Conservation (phyloP, 2,113 vertebrate genomes). For the Oreochromis aureus region DNA sequence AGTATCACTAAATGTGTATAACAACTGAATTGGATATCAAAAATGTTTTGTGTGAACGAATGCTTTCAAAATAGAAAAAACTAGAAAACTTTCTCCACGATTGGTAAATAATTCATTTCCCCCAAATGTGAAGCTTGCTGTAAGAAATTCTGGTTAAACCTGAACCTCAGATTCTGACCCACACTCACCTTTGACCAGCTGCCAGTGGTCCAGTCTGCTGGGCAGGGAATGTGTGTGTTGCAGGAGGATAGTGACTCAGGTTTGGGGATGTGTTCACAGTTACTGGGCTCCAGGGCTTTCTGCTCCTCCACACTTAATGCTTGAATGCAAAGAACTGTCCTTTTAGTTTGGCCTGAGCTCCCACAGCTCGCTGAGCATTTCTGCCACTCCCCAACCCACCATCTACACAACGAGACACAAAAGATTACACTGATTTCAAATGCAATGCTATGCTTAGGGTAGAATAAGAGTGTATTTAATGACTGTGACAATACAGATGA, state of each 20-base stretch:
- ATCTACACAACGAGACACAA: slow-evolving; percentile 67
- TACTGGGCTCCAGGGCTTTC: slow-evolving; percentile 67
- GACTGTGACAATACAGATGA: background rate
- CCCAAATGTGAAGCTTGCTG: background rate
- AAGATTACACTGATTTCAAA: background rate
- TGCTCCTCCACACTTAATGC: slow-evolving; percentile 83
- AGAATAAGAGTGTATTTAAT: background rate
- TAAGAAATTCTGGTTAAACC: background rate
- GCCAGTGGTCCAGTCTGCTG: slow-evolving; percentile 79
- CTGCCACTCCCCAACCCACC: slow-evolving; percentile 92
- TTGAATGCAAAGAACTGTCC: slow-evolving; percentile 84
- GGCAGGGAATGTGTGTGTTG: slow-evolving; percentile 77
- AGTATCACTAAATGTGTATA: background rate
- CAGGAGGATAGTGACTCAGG: slow-evolving; percentile 72
- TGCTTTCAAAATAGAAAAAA: background rate
- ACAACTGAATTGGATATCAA: background rate
- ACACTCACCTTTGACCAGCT: slow-evolving; percentile 86
- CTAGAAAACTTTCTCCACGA: background rate
- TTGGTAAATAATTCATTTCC: background rate
- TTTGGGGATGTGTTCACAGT: slow-evolving; percentile 77
- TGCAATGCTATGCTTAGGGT: background rate
- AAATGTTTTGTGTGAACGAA: background rate
- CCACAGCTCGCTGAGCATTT: slow-evolving; percentile 83
- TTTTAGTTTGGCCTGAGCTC: slow-evolving; percentile 64
- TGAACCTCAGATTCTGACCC: background rate